These are phyloP conservation scores for Ectemnius lituratus DNA, from an alignment of 2,888 invertebrate species.

Conservation along the genomic window DNA sequence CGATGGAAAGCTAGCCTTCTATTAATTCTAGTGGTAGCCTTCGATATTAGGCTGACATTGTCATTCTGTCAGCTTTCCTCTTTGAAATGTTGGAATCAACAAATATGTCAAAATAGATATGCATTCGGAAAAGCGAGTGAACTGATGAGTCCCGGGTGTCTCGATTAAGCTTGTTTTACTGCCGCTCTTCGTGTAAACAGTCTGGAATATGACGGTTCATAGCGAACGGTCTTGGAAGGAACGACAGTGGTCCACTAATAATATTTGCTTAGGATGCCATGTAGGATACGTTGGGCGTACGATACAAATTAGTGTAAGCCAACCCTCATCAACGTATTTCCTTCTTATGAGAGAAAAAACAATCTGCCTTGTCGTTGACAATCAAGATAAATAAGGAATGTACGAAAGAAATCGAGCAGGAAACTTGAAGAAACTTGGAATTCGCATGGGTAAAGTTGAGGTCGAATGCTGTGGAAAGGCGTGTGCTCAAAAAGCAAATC, in stretches of 20 bases:
- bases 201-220: constrained; percentile 10
- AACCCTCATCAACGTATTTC: no score
- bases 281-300: no score
- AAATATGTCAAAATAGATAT: not conserved
- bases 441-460: no score
- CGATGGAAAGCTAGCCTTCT: no score
- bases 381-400: no score
- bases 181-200: constrained; percentile 45
- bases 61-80: no score
- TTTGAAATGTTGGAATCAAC: not conserved
- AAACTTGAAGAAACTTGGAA: not conserved
- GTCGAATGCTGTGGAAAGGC: no score
- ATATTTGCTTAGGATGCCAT: not conserved
- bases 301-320: no score
- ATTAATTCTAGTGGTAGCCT: no score
- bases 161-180: constrained; percentile 40
- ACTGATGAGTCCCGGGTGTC: constrained; percentile 55
- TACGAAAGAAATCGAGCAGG: not conserved
- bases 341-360: no score
- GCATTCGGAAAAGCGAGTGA: not conserved
- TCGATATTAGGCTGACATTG: no score
- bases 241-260: not conserved
- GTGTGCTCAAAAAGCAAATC: not conserved
- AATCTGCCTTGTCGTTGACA: no score
- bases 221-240: not conserved